Evolutionary conservation across 2,888 invertebrate genomes (phyloP).

Genomic region (Lapara coniferarum): DNA sequence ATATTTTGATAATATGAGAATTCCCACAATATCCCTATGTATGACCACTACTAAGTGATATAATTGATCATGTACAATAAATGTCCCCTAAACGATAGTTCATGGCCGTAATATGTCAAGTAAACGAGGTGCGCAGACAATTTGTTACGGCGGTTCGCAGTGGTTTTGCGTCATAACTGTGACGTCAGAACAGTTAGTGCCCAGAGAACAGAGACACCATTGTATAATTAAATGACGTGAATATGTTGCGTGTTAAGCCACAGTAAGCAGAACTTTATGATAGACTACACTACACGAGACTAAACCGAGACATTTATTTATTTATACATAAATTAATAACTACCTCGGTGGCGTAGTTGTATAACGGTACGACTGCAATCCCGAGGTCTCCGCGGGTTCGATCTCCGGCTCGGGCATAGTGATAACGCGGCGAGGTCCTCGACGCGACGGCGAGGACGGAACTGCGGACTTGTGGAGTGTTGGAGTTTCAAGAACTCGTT

Average conservation of each 20-base stretch:
- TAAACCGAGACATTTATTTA: too few species aligned
- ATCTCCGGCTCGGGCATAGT: too few species aligned
- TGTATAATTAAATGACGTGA: background rate
- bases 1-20: background rate
- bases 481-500: too few species aligned
- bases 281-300: too few species aligned
- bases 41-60: background rate
- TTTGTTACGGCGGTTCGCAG: background rate
- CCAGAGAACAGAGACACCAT: background rate
- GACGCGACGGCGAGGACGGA: too few species aligned
- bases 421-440: too few species aligned
- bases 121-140: background rate
- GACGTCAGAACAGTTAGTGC: background rate
- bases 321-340: too few species aligned
- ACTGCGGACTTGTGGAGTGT: too few species aligned
- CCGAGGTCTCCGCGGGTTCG: too few species aligned
- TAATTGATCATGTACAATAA: background rate
- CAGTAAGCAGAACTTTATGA: too few species aligned
- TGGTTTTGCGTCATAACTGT: conserved; percentile 15
- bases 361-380: too few species aligned
- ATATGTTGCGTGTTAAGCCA: background rate
- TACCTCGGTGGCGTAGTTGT: too few species aligned
- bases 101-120: conserved; percentile 3
- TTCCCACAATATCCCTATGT: background rate
- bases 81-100: background rate